Evolutionary conservation across 2,113 vertebrate species (phyloP).

Genomic region (Pristiophorus japonicus): DNA sequence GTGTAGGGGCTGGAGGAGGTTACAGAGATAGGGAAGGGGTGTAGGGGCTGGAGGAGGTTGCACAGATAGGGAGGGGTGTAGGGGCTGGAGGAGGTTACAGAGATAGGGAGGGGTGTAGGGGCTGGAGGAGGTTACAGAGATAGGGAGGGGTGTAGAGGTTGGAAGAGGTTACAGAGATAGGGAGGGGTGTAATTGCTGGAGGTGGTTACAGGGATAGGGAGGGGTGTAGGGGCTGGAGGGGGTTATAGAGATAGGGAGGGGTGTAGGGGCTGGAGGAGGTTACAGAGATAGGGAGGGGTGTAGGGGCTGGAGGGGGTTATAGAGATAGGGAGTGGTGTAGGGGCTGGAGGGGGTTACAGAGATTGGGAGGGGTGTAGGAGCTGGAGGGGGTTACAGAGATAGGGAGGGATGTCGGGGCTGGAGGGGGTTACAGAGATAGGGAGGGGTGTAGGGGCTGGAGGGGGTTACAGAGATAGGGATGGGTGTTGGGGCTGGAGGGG

Average conservation of each 20-base stretch:
- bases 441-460: no score
- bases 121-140: neutral
- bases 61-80: no score
- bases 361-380: no score
- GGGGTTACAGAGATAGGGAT: neutral
- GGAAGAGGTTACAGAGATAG: no score
- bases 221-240: no score
- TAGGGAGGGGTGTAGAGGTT: no score
- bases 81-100: no score
- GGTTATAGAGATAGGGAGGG: neutral
- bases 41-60: neutral
- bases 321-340: neutral
- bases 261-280: neutral
- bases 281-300: no score
- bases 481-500: neutral
- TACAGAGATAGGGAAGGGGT: neutral
- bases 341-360: neutral
- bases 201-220: neutral
- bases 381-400: no score
- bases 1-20: no score
- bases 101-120: neutral
- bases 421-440: neutral
- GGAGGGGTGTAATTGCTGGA: neutral
- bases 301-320: no score
- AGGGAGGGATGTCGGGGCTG: neutral